These are phyloP conservation scores for Cabera pusaria DNA, from an alignment of 2,888 invertebrate species.

Conservation along the genomic window DNA sequence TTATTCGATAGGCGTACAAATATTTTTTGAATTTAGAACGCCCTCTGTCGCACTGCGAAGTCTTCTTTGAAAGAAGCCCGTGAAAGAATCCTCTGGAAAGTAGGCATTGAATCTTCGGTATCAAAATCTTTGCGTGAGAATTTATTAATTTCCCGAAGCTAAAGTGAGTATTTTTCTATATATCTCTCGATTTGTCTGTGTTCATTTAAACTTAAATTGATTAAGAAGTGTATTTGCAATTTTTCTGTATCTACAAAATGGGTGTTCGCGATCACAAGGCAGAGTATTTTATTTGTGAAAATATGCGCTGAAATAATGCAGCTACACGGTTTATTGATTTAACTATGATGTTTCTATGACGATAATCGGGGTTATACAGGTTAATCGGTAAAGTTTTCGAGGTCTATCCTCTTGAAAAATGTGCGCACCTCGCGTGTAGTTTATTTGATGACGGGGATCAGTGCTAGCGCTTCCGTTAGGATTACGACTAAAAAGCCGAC, in stretches of 20 bases:
- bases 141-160: constrained; percentile 73
- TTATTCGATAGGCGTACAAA: constrained; percentile 13
- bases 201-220: constrained; percentile 19
- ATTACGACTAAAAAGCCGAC: constrained; percentile 64
- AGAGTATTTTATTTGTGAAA: constrained; percentile 47
- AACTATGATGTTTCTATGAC: constrained; percentile 68
- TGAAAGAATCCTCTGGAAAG: constrained; percentile 83
- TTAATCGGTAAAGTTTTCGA: constrained; percentile 41
- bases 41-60: constrained; percentile 64
- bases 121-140: constrained; percentile 82
- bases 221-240: constrained; percentile 11
- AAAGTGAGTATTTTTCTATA: constrained; percentile 70
- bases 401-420: constrained; percentile 31
- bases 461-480: constrained; percentile 73
- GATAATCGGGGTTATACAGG: constrained; percentile 49
- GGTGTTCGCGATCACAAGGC: constrained; percentile 45
- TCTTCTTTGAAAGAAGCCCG: constrained; percentile 77
- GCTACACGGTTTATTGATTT: constrained; percentile 67
- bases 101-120: constrained; percentile 81
- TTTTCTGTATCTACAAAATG: constrained; percentile 47
- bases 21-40: constrained; percentile 72
- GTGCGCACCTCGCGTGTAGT: constrained; percentile 38
- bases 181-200: constrained; percentile 33
- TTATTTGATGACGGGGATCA: constrained; percentile 76
- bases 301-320: constrained; percentile 55